phyloP scores from a whole-genome alignment of 2,888 invertebrate genomes.

The Hoplodrina ambigua region DNA sequence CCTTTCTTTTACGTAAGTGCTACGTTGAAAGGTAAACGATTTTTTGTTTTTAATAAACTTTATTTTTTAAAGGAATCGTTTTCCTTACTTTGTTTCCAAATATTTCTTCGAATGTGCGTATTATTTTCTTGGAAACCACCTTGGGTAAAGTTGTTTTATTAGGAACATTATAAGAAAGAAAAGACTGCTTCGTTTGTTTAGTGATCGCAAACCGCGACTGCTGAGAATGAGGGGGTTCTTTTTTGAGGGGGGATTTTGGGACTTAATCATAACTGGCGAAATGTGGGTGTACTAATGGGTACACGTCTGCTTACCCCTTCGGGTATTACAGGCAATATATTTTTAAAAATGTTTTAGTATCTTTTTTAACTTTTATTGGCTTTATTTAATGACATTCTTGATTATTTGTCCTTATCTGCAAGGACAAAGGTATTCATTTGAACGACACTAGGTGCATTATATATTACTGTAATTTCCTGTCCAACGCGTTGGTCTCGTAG shows the following conservation, averaged over 20 bases:
- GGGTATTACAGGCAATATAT: too few relatives aligned
- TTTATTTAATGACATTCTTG: background rate
- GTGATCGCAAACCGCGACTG: too few relatives aligned
- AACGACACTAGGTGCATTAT: too few relatives aligned
- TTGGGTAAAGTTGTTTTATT: background rate
- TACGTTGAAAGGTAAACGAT: conserved; percentile 33
- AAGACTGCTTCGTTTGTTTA: too few relatives aligned
- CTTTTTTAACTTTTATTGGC: background rate
- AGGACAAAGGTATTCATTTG: too few relatives aligned
- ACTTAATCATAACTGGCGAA: too few relatives aligned
- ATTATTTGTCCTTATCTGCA: background rate
- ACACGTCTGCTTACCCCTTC: too few relatives aligned
- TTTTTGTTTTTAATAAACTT: conserved; percentile 22
- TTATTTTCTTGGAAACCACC: background rate
- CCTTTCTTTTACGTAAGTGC: conserved; percentile 32
- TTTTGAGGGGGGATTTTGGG: too few relatives aligned
- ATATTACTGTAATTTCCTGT: too few relatives aligned
- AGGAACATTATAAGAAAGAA: background rate
- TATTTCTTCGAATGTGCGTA: background rate
- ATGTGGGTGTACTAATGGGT: too few relatives aligned
- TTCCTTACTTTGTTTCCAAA: conserved; percentile 1
- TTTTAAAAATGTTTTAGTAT: background rate
- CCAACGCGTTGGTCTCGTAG: too few relatives aligned
- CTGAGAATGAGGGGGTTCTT: too few relatives aligned
- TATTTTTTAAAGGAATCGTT: background rate